phyloP scores from a whole-genome alignment of 2,888 invertebrate genomes.

The Eupelmus urozonus region DNA sequence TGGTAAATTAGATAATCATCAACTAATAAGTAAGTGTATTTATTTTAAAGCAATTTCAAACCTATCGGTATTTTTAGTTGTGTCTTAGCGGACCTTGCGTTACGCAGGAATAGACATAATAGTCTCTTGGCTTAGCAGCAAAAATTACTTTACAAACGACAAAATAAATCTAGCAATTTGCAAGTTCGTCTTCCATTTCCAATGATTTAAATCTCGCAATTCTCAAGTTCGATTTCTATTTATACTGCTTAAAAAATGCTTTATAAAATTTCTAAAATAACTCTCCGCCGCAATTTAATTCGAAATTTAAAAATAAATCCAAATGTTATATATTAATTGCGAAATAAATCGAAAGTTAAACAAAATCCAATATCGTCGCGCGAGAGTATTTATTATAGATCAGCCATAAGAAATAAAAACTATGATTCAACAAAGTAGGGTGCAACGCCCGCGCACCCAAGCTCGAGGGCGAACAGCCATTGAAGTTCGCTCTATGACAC shows the following conservation, averaged over 20 bases:
- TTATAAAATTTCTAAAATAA: constrained; percentile 3
- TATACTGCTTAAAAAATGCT: neutral
- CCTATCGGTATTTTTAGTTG: too few relatives aligned
- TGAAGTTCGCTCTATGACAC: too few relatives aligned
- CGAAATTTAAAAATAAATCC: neutral
- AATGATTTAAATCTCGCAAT: neutral
- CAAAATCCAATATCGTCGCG: too few relatives aligned
- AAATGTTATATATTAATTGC: neutral
- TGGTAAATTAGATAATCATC: too few relatives aligned
- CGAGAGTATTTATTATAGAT: too few relatives aligned
- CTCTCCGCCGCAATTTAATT: neutral
- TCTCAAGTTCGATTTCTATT: neutral
- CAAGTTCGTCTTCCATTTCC: neutral
- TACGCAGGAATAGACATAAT: neutral
- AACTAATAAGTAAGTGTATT: too few relatives aligned
- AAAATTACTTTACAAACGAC: constrained; percentile 9
- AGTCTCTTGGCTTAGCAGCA: constrained; percentile 13
- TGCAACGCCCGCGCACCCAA: constrained; percentile 13
- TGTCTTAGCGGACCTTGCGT: neutral
- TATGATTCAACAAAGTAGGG: constrained; percentile 4
- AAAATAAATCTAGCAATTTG: constrained; percentile 13
- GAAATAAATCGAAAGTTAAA: neutral
- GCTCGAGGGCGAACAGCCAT: too few relatives aligned
- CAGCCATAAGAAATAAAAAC: neutral
- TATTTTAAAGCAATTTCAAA: too few relatives aligned